Percentiles rank a stretch among this genome's conserved stretches.
Evolutionary conservation across 1,140 invertebrate genomes (phyloP).

Genomic region (Pararge aegeria): DNA sequence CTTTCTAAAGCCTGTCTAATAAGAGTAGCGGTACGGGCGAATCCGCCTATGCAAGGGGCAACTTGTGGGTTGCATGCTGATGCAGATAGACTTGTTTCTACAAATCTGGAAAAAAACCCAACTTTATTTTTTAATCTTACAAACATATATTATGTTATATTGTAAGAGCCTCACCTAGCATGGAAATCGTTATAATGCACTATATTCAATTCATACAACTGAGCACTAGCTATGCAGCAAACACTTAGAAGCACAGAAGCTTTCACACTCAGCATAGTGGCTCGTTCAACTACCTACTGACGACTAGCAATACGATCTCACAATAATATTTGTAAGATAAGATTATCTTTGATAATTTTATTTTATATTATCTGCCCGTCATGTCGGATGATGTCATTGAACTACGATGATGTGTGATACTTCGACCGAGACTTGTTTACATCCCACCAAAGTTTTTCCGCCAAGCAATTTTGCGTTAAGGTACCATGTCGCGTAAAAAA

Average conservation of each 20-base stretch:
- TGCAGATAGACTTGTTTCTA: slow-evolving; percentile 82
- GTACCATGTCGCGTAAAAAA: no score
- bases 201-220: slow-evolving; percentile 78
- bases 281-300: not conserved
- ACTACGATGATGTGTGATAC: no score
- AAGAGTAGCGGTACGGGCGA: slow-evolving; percentile 81
- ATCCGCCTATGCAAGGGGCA: slow-evolving; percentile 82
- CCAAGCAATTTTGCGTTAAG: no score
- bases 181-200: slow-evolving; percentile 88
- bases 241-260: slow-evolving; percentile 17
- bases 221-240: slow-evolving; percentile 19
- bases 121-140: no score
- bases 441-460: no score
- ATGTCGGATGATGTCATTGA: no score
- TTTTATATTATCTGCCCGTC: not conserved
- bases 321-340: slow-evolving; percentile 15
- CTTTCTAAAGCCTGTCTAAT: slow-evolving; percentile 74
- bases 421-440: no score
- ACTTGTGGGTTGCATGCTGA: slow-evolving; percentile 76
- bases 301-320: not conserved
- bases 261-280: not conserved
- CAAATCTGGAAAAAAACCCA: slow-evolving; percentile 80
- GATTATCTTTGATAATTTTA: slow-evolving; percentile 12
- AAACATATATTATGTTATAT: no score
- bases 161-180: slow-evolving; percentile 78